These are phyloP conservation scores for Xestia sexstrigata DNA, from an alignment of 2,888 invertebrate species.

Conservation along the genomic window DNA sequence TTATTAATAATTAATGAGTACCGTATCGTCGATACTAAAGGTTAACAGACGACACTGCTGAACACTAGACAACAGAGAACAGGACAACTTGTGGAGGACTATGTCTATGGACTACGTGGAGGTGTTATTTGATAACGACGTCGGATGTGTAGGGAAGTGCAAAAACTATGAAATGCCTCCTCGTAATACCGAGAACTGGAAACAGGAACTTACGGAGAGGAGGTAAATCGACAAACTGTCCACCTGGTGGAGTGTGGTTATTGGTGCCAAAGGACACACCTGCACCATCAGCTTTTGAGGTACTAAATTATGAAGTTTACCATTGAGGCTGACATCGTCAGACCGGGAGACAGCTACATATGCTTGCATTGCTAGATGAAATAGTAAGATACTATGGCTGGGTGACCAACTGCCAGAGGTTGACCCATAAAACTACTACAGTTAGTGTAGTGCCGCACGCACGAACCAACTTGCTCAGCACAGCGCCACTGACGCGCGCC, in stretches of 20 bases:
- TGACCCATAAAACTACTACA: background rate
- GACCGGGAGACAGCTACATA: no score
- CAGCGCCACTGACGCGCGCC: background rate
- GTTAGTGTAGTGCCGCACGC: background rate
- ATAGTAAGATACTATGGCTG: background rate
- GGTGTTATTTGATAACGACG: constrained; percentile 28
- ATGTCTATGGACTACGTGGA: no score
- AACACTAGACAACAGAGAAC: constrained; percentile 17
- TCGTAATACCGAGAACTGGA: constrained; percentile 17
- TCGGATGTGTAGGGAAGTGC: background rate
- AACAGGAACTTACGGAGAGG: background rate
- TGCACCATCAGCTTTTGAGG: background rate
- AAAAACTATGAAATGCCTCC: constrained; percentile 13
- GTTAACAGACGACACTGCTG: constrained; percentile 30
- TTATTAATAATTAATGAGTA: constrained; percentile 2
- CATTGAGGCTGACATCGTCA: background rate
- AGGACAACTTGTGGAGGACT: constrained; percentile 1
- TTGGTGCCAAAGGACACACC: no score
- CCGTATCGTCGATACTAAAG: constrained; percentile 25
- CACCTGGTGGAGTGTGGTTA: no score
- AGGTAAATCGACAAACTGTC: background rate
- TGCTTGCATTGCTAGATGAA: background rate
- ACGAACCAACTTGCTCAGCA: background rate
- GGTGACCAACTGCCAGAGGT: background rate
- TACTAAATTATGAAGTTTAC: no score